Evolutionary conservation across 2,113 vertebrate species (phyloP).

Genomic region (Polyodon spathula): DNA sequence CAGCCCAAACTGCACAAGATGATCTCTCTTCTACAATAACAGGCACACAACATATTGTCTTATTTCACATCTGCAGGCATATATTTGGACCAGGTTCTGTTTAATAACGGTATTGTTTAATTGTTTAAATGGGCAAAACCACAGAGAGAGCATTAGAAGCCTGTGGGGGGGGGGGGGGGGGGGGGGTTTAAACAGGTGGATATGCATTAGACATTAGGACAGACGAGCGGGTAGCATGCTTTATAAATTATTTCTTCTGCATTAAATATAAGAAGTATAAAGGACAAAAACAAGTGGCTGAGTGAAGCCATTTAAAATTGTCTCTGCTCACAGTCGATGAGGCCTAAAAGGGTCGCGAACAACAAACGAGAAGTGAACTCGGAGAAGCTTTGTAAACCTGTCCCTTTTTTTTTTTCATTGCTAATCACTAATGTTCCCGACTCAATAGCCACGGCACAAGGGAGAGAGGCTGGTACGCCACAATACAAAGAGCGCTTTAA

Average conservation of each 20-base stretch:
- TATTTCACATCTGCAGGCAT: too few species aligned
- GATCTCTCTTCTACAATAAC: too few species aligned
- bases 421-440: conserved; percentile 69
- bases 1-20: too few species aligned
- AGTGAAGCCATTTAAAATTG: conserved; percentile 78
- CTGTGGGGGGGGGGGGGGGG: too few species aligned
- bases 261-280: conserved; percentile 53
- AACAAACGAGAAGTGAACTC: conserved; percentile 76
- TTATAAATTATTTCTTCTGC: conserved; percentile 77
- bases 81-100: too few species aligned
- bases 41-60: too few species aligned
- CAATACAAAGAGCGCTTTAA: conserved; percentile 84
- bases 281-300: conserved; percentile 74
- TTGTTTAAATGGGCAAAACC: too few species aligned
- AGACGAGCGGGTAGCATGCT: conserved; percentile 38
- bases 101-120: too few species aligned
- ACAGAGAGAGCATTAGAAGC: too few species aligned
- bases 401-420: conserved; percentile 33
- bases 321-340: conserved; percentile 69
- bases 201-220: conserved; percentile 41
- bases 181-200: conserved; percentile 67
- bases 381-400: conserved; percentile 55
- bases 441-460: conserved; percentile 66
- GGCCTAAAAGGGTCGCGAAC: conserved; percentile 85
- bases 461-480: conserved; percentile 61